These are phyloP conservation scores for Monoplex corrugatus DNA, from an alignment of 2,888 invertebrate genomes.

Conservation along the genomic window DNA sequence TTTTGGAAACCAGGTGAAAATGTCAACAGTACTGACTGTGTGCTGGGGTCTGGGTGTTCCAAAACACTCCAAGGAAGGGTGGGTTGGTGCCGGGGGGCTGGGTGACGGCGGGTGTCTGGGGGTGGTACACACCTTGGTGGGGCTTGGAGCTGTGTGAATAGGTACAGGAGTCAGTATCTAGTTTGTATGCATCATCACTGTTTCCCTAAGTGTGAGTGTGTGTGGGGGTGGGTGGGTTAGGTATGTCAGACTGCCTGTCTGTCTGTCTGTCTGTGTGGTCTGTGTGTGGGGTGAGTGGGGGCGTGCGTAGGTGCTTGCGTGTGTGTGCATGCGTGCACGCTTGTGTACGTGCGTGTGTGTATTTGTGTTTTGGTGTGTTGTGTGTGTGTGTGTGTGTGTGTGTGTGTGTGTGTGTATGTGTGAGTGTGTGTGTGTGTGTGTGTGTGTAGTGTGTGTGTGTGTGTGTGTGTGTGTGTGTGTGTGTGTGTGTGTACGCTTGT, in stretches of 20 bases:
- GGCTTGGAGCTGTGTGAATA: neutral
- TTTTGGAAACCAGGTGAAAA: no score
- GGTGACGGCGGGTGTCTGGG: neutral
- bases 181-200: neutral
- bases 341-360: no score
- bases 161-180: neutral
- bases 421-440: neutral
- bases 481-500: no score
- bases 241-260: no score
- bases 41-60: constrained; percentile 7
- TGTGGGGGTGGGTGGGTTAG: no score
- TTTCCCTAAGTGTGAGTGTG: neutral
- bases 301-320: neutral
- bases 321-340: neutral
- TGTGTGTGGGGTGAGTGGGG: neutral
- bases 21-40: constrained; percentile 3
- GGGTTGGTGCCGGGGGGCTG: constrained; percentile 1
- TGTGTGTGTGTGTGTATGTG: neutral
- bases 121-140: neutral
- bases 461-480: no score
- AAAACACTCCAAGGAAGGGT: constrained; percentile 20
- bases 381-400: neutral
- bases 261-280: neutral
- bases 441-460: no score
- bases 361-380: neutral